These are phyloP conservation scores for Dendrocincla fuliginosa DNA, from an alignment of 2,797 vertebrate species.

Conservation along the genomic window DNA sequence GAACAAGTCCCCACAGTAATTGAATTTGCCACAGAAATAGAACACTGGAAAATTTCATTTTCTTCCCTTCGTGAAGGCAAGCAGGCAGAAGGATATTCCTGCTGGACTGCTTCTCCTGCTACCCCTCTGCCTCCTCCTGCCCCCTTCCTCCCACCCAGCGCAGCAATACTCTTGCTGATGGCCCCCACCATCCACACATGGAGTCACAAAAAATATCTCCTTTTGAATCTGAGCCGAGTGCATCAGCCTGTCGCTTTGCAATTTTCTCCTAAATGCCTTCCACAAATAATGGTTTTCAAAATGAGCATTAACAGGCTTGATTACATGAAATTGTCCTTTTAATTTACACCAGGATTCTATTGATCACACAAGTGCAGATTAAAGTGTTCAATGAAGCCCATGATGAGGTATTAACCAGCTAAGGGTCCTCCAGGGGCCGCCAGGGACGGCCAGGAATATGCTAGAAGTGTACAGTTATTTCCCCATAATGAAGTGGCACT, in stretches of 20 bases:
- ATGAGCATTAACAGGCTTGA: conserved; percentile 99
- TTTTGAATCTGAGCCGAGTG: conserved; percentile 79
- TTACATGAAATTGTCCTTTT: conserved; percentile 99
- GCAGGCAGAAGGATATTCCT: conserved; percentile 58
- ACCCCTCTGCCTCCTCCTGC: conserved; percentile 9
- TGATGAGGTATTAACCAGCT: conserved; percentile 99
- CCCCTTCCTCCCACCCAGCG: background rate
- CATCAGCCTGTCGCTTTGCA: conserved; percentile 86
- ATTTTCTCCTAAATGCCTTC: conserved; percentile 96
- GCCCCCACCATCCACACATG: conserved; percentile 44
- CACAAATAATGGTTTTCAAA: conserved; percentile 99
- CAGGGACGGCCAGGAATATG: conserved; percentile 83
- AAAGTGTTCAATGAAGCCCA: conserved; percentile 99
- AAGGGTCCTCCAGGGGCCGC: conserved; percentile 89
- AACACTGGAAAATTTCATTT: conserved; percentile 98
- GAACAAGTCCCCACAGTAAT: conserved; percentile 97
- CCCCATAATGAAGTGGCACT: conserved; percentile 99
- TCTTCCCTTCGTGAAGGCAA: conserved; percentile 79
- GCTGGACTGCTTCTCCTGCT: conserved; percentile 37
- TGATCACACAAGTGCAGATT: conserved; percentile 99
- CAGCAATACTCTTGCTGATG: conserved; percentile 9
- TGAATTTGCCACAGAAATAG: conserved; percentile 99
- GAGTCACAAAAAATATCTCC: conserved; percentile 68
- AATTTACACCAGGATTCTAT: conserved; percentile 99
- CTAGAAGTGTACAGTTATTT: conserved; percentile 97